Conservation (phyloP, 2,113 vertebrate species). For the Pluvianellus socialis region DNA sequence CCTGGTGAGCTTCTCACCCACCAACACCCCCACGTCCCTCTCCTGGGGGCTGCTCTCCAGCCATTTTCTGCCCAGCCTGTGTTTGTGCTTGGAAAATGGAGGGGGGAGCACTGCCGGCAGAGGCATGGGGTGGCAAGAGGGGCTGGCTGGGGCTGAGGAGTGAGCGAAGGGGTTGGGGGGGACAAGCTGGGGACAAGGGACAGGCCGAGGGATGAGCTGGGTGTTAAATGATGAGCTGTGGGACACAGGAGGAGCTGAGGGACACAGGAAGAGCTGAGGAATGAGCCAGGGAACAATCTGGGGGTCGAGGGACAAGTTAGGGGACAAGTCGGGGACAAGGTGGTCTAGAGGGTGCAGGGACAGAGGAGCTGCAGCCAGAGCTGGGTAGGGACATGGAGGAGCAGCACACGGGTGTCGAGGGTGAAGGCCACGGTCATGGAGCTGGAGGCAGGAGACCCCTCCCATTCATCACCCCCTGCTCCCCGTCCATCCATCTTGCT, state of each 20-base stretch:
- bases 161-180: accelerated
- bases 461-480: neutral
- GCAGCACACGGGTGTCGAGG: accelerated
- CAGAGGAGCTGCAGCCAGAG: neutral
- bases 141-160: too few species aligned
- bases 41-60: neutral
- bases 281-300: neutral
- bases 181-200: too few species aligned
- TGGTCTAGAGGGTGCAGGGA: neutral
- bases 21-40: neutral
- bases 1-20: neutral
- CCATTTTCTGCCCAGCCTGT: neutral
- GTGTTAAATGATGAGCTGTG: too few species aligned
- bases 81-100: neutral
- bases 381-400: neutral
- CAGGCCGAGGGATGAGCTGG: too few species aligned
- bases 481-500: accelerated
- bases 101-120: neutral
- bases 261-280: neutral
- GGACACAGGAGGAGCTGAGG: accelerated
- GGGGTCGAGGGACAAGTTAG: neutral
- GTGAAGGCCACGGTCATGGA: neutral
- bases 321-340: accelerated
- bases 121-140: neutral
- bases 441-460: neutral